Base-by-base conservation (phyloP, 2,888 invertebrate genomes). In the Ennomos quercinarius region DNA sequence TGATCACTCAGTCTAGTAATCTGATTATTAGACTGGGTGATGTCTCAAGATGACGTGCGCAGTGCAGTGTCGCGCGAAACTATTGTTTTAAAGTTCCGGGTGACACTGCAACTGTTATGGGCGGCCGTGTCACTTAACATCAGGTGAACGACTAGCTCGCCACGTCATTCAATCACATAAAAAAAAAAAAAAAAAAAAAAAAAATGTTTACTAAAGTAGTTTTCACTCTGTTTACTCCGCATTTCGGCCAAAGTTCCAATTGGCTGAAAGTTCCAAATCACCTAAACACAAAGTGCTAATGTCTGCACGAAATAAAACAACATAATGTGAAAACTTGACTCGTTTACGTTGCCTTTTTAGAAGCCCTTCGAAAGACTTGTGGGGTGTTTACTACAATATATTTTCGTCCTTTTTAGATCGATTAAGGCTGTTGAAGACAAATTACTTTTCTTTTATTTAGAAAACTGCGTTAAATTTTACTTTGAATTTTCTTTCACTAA, bases 291-390 rank as follows among this genome's bases (percentile, higher is more conserved):
- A 47, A 55, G 47, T 50, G 60, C 51, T 50, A 27, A 50, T 54
- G 60, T 60, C 55, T 50, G 55, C 60, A 55, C 60, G 50, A 38
- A 55, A 60, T 55, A 60, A 50, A 60, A 50, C 60, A 55, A 43
- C 42, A 17, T 61, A 56, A 61, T 52, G 61, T 45, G 13, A 27
- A 61, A 61, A 57, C 61, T 61, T 57, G 34, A 39, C 44, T 48
- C 61, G 61, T 57, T 56, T 44, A n/a, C 52, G 52, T 38, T 11
- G 52, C 55, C 47, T 51, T 58, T 50, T 55, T 43, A 9, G 48
- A 48, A 48, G 43, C 48, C 40, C 46, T 37, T 39, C 39, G 48
- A 47, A 50, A 35, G 36, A 58, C 39, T 57, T 49, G 48, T 49
- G 53, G 44, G 27, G 58, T 27, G 53, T 13, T n/a, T n/a, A 48